Conservation (phyloP, 2,888 invertebrate genomes). For the Creontiades dilutus region DNA sequence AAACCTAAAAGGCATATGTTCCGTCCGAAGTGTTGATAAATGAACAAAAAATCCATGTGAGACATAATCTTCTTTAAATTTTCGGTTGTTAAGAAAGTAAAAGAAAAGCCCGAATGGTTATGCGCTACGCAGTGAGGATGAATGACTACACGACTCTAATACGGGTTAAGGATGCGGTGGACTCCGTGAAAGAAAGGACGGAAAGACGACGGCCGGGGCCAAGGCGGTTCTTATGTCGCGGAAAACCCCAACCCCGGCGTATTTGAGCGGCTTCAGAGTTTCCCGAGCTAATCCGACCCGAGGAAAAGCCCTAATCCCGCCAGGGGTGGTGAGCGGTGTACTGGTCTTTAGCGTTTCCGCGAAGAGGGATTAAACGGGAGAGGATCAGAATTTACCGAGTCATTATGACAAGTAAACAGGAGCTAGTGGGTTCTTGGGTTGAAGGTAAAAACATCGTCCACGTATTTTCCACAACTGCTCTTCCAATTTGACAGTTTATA, state of each 20-base stretch:
- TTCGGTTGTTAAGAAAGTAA: too few relatives aligned
- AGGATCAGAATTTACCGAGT: background rate
- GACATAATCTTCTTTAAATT: too few relatives aligned
- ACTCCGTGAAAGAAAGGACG: too few relatives aligned
- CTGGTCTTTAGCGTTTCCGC: background rate
- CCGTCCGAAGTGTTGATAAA: too few relatives aligned
- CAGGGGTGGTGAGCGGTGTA: background rate
- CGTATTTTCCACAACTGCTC: background rate
- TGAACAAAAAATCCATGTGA: too few relatives aligned
- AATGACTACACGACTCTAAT: too few relatives aligned
- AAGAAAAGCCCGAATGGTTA: too few relatives aligned
- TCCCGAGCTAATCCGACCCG: background rate
- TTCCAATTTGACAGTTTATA: background rate
- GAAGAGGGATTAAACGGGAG: background rate
- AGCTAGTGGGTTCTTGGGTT: background rate
- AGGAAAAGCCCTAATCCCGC: background rate
- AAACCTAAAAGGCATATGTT: too few relatives aligned
- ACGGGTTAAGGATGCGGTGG: too few relatives aligned
- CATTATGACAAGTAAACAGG: background rate
- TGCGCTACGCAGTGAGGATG: too few relatives aligned
- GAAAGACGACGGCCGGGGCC: background rate
- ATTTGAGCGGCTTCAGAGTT: background rate
- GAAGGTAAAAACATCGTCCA: background rate
- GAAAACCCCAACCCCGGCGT: background rate
- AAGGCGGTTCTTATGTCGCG: background rate